Conservation (phyloP, 1,140 invertebrate species). For the Pseudomyrmex concolor region DNA sequence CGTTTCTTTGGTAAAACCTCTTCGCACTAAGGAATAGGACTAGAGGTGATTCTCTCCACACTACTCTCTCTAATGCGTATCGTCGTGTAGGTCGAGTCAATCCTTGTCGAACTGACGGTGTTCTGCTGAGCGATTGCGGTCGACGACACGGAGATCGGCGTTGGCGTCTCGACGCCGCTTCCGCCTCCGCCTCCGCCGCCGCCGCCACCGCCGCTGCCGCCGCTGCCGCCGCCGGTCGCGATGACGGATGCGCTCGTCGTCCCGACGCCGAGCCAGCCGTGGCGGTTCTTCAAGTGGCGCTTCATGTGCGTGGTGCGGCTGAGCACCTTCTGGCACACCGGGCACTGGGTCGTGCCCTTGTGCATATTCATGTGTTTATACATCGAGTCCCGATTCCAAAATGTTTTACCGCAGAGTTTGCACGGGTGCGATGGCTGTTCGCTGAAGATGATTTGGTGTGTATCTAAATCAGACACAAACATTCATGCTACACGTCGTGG, state of each 20-base stretch:
- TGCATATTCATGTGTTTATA: constrained; percentile 86
- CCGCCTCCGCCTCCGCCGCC: constrained; percentile 77
- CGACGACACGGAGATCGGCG: constrained; percentile 70
- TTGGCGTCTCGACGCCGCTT: constrained; percentile 65
- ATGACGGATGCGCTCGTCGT: constrained; percentile 61
- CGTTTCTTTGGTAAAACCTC: constrained; percentile 18
- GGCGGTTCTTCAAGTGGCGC: constrained; percentile 84
- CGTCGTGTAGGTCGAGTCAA: constrained; percentile 81
- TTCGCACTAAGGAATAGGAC: constrained; percentile 84
- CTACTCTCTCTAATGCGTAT: constrained; percentile 84
- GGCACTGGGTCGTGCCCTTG: constrained; percentile 85
- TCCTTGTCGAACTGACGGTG: constrained; percentile 57
- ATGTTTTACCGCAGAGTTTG: constrained; percentile 86
- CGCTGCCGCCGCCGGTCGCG: constrained; percentile 24
- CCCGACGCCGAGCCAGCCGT: constrained; percentile 81
- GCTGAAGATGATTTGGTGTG: constrained; percentile 83
- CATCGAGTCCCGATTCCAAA: constrained; percentile 85
- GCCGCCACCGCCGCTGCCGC: neutral
- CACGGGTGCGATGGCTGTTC: constrained; percentile 85
- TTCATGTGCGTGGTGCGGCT: constrained; percentile 85
- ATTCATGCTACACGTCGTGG: constrained; percentile 70
- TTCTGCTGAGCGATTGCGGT: constrained; percentile 71
- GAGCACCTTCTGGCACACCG: constrained; percentile 85
- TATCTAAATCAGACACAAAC: constrained; percentile 85
- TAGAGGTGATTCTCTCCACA: constrained; percentile 85